A percentile compares a stretch with the other conserved stretches of the same genome.
Evolutionary conservation across 1,140 invertebrate species (phyloP).

Genomic region (Pseudobourletiella spinata): DNA sequence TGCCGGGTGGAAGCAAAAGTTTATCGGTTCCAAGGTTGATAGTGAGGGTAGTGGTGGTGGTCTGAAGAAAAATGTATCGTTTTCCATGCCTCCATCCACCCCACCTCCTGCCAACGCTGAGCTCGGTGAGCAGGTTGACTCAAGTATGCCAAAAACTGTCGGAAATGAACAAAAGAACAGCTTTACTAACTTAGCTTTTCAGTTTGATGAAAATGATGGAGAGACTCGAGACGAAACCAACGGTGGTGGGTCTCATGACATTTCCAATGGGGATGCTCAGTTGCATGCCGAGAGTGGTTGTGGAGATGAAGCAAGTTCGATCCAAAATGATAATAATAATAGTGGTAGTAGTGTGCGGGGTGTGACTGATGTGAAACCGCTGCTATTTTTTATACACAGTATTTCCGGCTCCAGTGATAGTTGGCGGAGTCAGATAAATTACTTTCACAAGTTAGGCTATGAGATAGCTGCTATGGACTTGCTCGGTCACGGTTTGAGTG

Average conservation of each 20-base stretch:
- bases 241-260: too few species aligned
- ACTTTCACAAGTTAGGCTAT: constrained; percentile 53
- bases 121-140: not conserved
- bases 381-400: constrained; percentile 61
- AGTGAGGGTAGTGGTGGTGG: not conserved
- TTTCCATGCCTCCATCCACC: not conserved
- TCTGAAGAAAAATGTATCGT: not conserved
- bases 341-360: not conserved
- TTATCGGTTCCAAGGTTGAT: not conserved
- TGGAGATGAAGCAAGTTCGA: too few species aligned
- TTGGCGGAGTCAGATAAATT: constrained; percentile 54
- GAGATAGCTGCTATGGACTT: constrained; percentile 61
- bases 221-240: not conserved
- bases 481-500: constrained; percentile 62
- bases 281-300: too few species aligned
- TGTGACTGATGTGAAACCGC: constrained; percentile 38
- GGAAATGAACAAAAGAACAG: not conserved
- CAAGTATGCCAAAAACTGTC: not conserved
- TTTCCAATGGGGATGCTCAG: too few species aligned
- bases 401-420: constrained; percentile 61
- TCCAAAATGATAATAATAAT: not conserved
- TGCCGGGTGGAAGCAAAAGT: too few species aligned
- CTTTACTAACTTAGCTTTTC: constrained; percentile 27
- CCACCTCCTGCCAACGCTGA: not conserved
- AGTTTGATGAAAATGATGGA: constrained; percentile 11